These are phyloP conservation scores for Siniperca obscura DNA, from an alignment of 2,797 vertebrate species.

Conservation along the genomic window DNA sequence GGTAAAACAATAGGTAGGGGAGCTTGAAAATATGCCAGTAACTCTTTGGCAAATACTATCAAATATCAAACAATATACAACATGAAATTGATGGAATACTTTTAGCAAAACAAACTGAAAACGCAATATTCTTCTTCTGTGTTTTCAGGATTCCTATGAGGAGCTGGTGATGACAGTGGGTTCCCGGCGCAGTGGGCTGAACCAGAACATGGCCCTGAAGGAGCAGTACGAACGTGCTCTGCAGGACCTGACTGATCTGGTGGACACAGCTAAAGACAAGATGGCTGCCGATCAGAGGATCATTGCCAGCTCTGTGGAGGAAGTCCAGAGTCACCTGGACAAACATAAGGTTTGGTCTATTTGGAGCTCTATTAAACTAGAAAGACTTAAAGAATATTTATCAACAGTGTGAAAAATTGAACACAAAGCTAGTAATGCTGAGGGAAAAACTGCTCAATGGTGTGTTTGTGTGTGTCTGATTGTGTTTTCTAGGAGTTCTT, in stretches of 20 bases:
- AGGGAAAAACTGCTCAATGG: neutral
- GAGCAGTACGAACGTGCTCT: conserved; percentile 90
- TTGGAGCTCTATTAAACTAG: neutral
- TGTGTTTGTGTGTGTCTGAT: conserved; percentile 18
- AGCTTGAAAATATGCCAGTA: neutral
- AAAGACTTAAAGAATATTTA: neutral
- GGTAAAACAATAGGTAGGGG: neutral
- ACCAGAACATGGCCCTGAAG: conserved; percentile 92
- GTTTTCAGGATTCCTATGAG: conserved; percentile 90
- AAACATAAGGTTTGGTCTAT: conserved; percentile 91
- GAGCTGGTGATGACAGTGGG: conserved; percentile 90
- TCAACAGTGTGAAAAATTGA: neutral
- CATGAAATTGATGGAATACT: neutral
- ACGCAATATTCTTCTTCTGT: neutral
- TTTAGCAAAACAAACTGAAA: neutral
- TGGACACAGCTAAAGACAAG: conserved; percentile 94
- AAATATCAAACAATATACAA: neutral
- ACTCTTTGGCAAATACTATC: neutral
- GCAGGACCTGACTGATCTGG: conserved; percentile 91
- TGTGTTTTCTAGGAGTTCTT: conserved; percentile 92
- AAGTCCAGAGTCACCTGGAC: conserved; percentile 87
- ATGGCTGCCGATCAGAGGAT: conserved; percentile 90
- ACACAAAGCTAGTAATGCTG: neutral
- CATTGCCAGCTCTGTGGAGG: conserved; percentile 88
- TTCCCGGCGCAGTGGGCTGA: conserved; percentile 88